phyloP scores from a whole-genome alignment of 2,888 invertebrate genomes.

The Smittia sp. region DNA sequence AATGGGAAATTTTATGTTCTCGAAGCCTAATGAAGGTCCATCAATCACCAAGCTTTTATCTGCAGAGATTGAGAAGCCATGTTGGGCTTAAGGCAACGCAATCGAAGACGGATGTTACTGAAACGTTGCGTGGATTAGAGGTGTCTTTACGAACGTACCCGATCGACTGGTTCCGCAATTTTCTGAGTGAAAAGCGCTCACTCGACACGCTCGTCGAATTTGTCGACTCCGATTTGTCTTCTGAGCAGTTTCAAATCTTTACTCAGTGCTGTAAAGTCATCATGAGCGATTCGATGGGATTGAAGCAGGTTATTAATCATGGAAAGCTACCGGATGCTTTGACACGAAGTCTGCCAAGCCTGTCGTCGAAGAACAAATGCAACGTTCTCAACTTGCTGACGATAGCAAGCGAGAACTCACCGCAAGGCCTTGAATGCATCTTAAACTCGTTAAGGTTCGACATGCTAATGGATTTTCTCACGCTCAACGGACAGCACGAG shows the following conservation, averaged over 20 bases:
- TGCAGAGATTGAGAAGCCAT: constrained; percentile 19
- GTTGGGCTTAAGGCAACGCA: constrained; percentile 1
- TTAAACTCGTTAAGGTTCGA: background rate
- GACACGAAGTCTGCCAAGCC: background rate
- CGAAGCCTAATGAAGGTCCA: constrained; percentile 33
- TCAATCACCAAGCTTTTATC: constrained; percentile 37
- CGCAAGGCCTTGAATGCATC: background rate
- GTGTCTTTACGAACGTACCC: constrained; percentile 33
- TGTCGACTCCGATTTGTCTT: constrained; percentile 23
- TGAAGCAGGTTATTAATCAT: constrained; percentile 15
- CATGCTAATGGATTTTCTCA: constrained; percentile 33
- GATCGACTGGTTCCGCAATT: constrained; percentile 12
- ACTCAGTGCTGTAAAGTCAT: background rate
- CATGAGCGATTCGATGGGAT: background rate
- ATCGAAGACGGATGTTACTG: background rate
- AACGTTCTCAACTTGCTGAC: constrained; percentile 21
- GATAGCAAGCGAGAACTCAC: constrained; percentile 22
- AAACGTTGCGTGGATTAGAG: constrained; percentile 30
- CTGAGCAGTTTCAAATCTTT: constrained; percentile 21
- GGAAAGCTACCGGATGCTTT: background rate
- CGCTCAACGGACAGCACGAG: background rate
- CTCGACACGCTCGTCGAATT: constrained; percentile 9
- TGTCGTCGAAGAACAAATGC: background rate
- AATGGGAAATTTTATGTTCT: constrained; percentile 39
- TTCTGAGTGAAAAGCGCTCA: constrained; percentile 1